Percentiles rank a stretch among this genome's conserved stretches.
These are phyloP conservation scores for Merops nubicus DNA, from an alignment of 2,113 vertebrate genomes.

Conservation along the genomic window DNA sequence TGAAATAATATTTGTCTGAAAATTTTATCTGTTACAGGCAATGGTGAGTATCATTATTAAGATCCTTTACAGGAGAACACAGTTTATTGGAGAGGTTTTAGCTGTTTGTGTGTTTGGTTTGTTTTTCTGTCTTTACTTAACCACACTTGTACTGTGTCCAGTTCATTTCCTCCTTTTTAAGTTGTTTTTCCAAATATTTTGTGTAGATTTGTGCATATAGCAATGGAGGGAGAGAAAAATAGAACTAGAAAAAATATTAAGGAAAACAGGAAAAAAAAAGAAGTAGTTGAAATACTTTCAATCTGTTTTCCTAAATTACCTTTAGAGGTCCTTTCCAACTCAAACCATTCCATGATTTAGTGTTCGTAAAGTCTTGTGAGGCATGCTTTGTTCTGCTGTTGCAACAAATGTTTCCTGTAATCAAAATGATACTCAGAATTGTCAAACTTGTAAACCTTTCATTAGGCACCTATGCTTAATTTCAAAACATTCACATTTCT, in stretches of 20 bases:
- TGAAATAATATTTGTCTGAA: background rate
- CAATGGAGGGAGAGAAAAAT: accelerated
- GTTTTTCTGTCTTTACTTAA: background rate
- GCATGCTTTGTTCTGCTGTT: background rate
- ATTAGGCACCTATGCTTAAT: background rate
- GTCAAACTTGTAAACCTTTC: background rate
- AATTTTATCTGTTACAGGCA: background rate
- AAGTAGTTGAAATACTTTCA: background rate
- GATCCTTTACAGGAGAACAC: background rate
- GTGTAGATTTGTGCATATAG: background rate
- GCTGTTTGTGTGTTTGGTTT: no score
- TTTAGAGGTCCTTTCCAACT: no score
- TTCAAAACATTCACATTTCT: background rate
- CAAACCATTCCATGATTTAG: no score
- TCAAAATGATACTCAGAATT: background rate
- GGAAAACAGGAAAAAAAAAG: background rate
- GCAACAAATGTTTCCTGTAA: background rate
- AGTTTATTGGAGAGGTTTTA: background rate
- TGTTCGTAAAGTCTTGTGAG: background rate
- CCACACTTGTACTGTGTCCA: background rate
- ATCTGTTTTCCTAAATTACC: background rate
- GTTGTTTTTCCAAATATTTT: background rate
- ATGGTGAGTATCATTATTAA: background rate
- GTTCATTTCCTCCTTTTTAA: background rate
- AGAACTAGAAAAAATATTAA: background rate